phyloP scores from a whole-genome alignment of 2,888 invertebrate species.

The Phymatocera aterrima region DNA sequence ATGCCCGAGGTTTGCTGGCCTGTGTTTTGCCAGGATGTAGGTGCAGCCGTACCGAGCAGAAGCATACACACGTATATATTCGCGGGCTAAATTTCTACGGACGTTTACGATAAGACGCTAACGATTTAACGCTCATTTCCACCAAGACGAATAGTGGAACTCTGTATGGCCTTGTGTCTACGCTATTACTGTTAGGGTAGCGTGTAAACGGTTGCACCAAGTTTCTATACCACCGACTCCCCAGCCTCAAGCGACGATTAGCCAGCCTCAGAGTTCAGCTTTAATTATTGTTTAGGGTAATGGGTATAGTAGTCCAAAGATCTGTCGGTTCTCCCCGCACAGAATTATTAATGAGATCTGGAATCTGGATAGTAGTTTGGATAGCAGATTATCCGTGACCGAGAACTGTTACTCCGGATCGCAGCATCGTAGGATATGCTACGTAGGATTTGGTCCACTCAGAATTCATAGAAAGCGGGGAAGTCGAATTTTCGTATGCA shows the following conservation, averaged over 20 bases:
- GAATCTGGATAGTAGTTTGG: not conserved
- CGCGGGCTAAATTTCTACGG: constrained; percentile 12
- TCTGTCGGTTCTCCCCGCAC: not conserved
- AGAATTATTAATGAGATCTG: constrained; percentile 10
- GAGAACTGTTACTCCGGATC: not conserved
- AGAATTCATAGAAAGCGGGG: not conserved
- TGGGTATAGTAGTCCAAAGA: not conserved
- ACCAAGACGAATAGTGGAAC: not conserved
- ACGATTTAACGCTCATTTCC: not conserved
- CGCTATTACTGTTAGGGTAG: not conserved
- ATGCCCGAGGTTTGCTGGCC: not conserved
- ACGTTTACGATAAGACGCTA: not conserved
- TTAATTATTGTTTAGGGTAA: constrained; percentile 14
- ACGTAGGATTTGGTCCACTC: not conserved
- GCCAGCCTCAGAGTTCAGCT: not conserved
- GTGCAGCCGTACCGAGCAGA: not conserved
- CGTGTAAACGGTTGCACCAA: constrained; percentile 9
- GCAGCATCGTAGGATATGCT: not conserved
- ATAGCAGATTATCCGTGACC: not conserved
- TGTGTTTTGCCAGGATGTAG: constrained; percentile 6
- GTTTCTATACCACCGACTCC: not conserved
- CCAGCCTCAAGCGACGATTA: constrained; percentile 14
- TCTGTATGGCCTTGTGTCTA: not conserved
- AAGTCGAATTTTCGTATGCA: not conserved
- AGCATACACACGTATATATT: not conserved